Conservation (phyloP, 2,797 vertebrate genomes). For the Melanogrammus aeglefinus region DNA sequence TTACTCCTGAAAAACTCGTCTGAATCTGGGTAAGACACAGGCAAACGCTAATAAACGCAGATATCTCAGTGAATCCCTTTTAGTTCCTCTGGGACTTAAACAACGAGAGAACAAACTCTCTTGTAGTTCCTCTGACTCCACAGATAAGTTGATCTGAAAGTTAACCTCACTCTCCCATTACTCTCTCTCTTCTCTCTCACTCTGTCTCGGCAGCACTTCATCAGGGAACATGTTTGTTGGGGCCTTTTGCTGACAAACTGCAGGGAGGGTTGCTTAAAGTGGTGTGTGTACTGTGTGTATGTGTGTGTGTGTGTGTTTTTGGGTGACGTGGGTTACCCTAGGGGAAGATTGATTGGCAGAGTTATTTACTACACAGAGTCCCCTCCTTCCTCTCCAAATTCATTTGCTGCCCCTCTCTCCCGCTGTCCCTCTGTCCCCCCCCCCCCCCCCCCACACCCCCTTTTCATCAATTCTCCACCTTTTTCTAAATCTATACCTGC, state of each 20-base stretch:
- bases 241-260: conserved; percentile 67
- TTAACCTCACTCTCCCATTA: neutral
- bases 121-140: conserved; percentile 20
- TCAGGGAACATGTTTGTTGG: conserved; percentile 66
- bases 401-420: conserved; percentile 29
- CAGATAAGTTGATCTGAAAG: neutral
- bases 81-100: no score
- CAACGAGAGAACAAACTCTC: neutral
- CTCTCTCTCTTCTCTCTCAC: neutral
- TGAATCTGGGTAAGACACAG: no score
- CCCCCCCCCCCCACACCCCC: conserved; percentile 46
- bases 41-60: no score
- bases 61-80: no score
- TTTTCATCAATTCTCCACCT: conserved; percentile 38
- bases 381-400: conserved; percentile 34
- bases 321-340: conserved; percentile 35
- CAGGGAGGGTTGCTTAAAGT: conserved; percentile 70
- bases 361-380: conserved; percentile 74
- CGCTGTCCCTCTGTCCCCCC: conserved; percentile 8
- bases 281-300: conserved; percentile 11
- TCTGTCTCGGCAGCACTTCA: conserved; percentile 56
- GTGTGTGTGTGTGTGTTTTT: neutral
- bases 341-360: conserved; percentile 79
- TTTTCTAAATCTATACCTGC: conserved; percentile 58
- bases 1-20: no score